Evolutionary conservation across 1,140 invertebrate species (phyloP), one percentile per base, ranked within the genome.

Genomic region (Plutomurus gul): DNA sequence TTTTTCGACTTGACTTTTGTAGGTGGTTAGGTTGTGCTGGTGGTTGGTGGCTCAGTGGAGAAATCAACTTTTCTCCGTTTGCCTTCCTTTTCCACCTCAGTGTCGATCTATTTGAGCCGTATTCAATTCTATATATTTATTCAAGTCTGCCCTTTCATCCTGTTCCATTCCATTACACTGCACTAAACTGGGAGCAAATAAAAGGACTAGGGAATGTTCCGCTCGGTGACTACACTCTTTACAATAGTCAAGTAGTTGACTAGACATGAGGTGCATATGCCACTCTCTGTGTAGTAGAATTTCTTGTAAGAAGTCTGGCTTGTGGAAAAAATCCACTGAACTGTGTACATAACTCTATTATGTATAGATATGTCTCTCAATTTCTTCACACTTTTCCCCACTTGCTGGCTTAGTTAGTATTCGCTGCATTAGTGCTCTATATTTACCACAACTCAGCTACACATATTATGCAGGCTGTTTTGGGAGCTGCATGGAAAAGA

Each of bases 91-190:
- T n/a, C 36, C 4, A 5, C 16, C 30, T 65, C 25, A 33, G 27
- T 47, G 11, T 30, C 56, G n/a, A n/a, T n/a, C n/a, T n/a, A n/a
- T n/a, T n/a, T n/a, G n/a, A n/a, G n/a, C n/a, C 36, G 30, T 65
- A 65, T 65, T 65, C 56, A 65, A 65, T 65, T 65, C 56, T 65
- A 65, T 30, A 65, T 33, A 65, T 65, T 33, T n/a, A n/a, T n/a
- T n/a, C n/a, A n/a, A 33, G 56, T 16, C 56, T 65, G 13, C 56
- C 36, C 56, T 65, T 65, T 65, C 56, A 65, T 65, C 56, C 27
- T 36, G 30, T 65, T 65, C 56, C 56, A 65, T 65, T 65, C 56
- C 56, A 65, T 65, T 65, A 65, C 56, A 65, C 56, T 65, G 56
- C 56, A 65, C 56, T 30, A 65, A 65, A 25, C 56, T 51, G 25